Evolutionary conservation across 2,797 vertebrate species (phyloP).

Genomic region (Buphagus erythrorhynchus): DNA sequence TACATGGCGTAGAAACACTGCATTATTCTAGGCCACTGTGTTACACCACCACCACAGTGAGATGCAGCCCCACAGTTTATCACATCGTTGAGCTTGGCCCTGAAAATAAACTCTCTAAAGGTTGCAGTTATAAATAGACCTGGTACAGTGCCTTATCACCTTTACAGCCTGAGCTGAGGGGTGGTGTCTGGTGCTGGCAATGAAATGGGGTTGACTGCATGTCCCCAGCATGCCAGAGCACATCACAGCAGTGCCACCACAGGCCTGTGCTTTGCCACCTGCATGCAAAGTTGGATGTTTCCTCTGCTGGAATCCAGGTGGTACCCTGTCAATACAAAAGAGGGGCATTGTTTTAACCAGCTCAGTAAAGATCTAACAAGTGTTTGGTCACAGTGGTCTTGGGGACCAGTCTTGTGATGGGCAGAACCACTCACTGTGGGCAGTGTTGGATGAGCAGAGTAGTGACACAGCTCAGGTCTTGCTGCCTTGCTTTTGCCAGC

Average conservation of each 20-base stretch:
- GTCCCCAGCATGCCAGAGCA: background rate
- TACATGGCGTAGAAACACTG: fast-evolving
- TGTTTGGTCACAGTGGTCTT: fast-evolving
- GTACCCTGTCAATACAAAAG: fast-evolving
- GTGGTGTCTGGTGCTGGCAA: background rate
- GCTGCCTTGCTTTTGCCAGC: background rate
- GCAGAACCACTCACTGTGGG: background rate
- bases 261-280: background rate
- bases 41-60: background rate
- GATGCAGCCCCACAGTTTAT: background rate
- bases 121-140: conserved; percentile 1
- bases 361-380: background rate
- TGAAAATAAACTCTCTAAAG: conserved; percentile 19
- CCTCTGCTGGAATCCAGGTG: background rate
- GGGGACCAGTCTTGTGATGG: fast-evolving
- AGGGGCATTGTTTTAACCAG: background rate
- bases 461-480: background rate
- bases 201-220: background rate
- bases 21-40: background rate
- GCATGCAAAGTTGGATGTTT: background rate
- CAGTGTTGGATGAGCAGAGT: background rate
- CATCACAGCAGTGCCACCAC: background rate
- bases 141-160: background rate
- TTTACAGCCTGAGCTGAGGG: background rate
- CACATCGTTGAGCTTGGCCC: background rate